Conservation (phyloP, 2,113 vertebrate genomes). For the Rhodinocichla rosea region DNA sequence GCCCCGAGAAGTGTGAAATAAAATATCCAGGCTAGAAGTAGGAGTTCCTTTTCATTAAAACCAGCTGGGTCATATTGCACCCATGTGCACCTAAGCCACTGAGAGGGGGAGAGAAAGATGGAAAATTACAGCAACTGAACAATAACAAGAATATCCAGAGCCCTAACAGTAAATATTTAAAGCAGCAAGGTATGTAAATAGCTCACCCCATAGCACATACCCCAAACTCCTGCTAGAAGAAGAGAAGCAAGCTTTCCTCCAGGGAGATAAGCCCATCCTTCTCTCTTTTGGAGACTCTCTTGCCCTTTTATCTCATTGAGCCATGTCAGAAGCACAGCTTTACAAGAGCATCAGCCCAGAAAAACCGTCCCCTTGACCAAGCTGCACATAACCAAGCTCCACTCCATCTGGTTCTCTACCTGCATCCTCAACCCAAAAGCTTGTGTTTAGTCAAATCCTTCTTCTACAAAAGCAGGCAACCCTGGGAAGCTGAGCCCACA, state of each 20-base stretch:
- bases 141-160: neutral
- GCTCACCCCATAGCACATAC: neutral
- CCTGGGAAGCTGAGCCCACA: neutral
- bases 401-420: neutral
- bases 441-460: neutral
- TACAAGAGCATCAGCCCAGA: neutral
- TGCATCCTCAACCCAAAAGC: neutral
- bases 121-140: neutral
- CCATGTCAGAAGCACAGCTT: neutral
- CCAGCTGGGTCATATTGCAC: slow-evolving; percentile 31
- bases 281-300: neutral
- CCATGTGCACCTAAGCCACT: neutral
- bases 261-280: neutral
- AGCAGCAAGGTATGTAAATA: slow-evolving; percentile 44
- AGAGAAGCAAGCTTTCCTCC: neutral
- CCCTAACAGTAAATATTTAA: slow-evolving; percentile 2
- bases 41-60: slow-evolving; percentile 41
- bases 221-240: neutral
- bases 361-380: neutral
- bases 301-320: neutral
- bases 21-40: neutral
- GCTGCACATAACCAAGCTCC: neutral
- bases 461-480: neutral
- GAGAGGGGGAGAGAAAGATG: neutral
- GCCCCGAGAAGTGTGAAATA: slow-evolving; percentile 18